A percentile compares a stretch with the other conserved stretches of the same genome.
phyloP scores from a whole-genome alignment of 2,797 vertebrate genomes.

The Schizothorax lantsangensis region DNA sequence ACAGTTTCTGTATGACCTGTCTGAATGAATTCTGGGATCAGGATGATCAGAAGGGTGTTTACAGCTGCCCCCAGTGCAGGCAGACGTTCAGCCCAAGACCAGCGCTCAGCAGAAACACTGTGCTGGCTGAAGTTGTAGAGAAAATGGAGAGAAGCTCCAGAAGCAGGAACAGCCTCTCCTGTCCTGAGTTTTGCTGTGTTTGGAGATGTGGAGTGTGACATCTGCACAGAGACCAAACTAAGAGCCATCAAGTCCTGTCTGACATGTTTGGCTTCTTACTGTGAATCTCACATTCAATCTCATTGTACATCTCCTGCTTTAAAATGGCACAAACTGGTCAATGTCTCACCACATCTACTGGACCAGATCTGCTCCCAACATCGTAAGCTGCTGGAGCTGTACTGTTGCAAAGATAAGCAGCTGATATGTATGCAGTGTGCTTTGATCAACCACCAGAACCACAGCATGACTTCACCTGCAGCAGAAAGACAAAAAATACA shows the following conservation, averaged over 20 bases:
- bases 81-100: constrained; percentile 37
- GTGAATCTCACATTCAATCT: constrained; percentile 68
- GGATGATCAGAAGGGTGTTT: background rate
- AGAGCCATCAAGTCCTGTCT: constrained; percentile 83
- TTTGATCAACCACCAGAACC: constrained; percentile 35
- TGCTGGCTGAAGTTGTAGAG: constrained; percentile 46
- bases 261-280: constrained; percentile 84
- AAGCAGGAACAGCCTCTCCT: background rate
- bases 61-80: constrained; percentile 53
- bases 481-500: background rate
- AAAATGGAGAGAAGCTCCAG: background rate
- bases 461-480: constrained; percentile 2
- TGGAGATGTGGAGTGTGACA: constrained; percentile 81
- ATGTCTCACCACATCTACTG: constrained; percentile 81
- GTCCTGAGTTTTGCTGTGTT: constrained; percentile 33
- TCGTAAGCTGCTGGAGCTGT: constrained; percentile 83
- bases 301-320: constrained; percentile 38
- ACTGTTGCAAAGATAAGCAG: constrained; percentile 82
- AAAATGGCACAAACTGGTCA: constrained; percentile 80
- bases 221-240: constrained; percentile 83
- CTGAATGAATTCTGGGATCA: constrained; percentile 46
- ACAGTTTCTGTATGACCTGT: constrained; percentile 50
- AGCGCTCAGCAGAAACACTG: constrained; percentile 20
- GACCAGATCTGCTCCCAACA: constrained; percentile 82
- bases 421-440: constrained; percentile 70